Conservation (phyloP, 2,113 vertebrate species). For the Eira barbara region DNA sequence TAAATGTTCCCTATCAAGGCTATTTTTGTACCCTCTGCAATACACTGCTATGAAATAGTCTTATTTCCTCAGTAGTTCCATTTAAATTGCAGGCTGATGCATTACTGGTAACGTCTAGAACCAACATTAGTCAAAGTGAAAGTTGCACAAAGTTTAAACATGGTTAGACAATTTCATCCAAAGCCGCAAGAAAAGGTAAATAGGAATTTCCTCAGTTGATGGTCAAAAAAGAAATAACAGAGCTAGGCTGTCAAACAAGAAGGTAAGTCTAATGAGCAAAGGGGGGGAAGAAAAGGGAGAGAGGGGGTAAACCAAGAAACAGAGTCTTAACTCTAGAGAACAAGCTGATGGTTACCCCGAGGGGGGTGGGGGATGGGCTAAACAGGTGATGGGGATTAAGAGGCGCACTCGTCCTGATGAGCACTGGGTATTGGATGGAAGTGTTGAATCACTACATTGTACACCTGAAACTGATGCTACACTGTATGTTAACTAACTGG, state of each 20-base stretch:
- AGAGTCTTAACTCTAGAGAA: background rate
- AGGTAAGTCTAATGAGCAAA: background rate
- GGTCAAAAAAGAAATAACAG: background rate
- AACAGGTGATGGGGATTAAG: background rate
- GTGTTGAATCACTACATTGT: background rate
- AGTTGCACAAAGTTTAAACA: background rate
- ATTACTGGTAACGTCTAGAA: background rate
- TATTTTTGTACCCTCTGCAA: background rate
- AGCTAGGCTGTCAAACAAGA: background rate
- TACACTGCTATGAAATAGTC: background rate
- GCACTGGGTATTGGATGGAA: background rate
- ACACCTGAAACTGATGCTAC: background rate
- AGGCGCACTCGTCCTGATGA: background rate
- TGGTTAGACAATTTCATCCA: background rate
- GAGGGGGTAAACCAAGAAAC: background rate
- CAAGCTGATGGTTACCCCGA: background rate
- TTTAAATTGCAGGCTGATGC: slow-evolving; percentile 9
- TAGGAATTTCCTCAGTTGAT: background rate
- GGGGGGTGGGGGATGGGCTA: background rate
- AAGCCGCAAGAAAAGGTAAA: background rate
- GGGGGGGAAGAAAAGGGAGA: background rate
- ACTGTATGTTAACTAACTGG: background rate
- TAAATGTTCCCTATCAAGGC: background rate
- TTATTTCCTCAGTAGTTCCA: background rate
- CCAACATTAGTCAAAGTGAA: background rate